Evolutionary conservation across 1,140 invertebrate genomes (phyloP), one percentile per base, ranked within the genome.

Genomic region (Cyphomyrmex costatus): DNA sequence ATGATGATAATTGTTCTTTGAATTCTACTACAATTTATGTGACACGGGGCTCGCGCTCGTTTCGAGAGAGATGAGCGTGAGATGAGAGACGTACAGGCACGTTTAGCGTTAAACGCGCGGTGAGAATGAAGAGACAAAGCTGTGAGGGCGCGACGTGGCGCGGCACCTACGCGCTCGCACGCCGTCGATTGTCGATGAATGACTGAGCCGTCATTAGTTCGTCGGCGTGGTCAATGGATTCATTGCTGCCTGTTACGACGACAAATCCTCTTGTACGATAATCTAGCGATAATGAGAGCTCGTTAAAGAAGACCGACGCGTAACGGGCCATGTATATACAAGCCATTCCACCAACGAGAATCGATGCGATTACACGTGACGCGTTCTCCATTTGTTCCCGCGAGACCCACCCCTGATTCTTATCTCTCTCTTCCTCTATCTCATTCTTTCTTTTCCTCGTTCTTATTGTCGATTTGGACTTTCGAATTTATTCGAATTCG

Each of bases 261-360:
- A 91, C 90, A 90, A 91, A 88, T 90, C 87, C 91, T 93, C 91
- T 93, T 93, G 92, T 92, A 91, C 89, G 90, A 93, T 93, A 93
- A 93, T 93, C 92, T 93, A 91, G 88, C 88, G 91, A 92, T 93
- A 93, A 93, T 93, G 92, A 93, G 86, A 87, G 87, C 92, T 92
- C 88, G 91, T 93, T 93, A 92, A 86, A 89, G 90, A 91, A 83
- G 82, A 63, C 86, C 85, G 76, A 10, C 14, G 86, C 77, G 63
- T 87, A 90, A 89, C 85, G 85, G 79, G 89, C 51, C 88, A 60
- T 90, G 33, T 77, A 87, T 90, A 27, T 77, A 87, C 84, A 27
- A 58, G 73, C 24, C 73, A 71, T 70, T 46, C 63, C 33, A 49
- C 12, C 61, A 16, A 65, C 65, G 51, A 63, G 70, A 65, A 91